A percentile compares a stretch with the other conserved stretches of the same genome.
phyloP scores from a whole-genome alignment of 2,113 vertebrate species.

The Malurus elegans region DNA sequence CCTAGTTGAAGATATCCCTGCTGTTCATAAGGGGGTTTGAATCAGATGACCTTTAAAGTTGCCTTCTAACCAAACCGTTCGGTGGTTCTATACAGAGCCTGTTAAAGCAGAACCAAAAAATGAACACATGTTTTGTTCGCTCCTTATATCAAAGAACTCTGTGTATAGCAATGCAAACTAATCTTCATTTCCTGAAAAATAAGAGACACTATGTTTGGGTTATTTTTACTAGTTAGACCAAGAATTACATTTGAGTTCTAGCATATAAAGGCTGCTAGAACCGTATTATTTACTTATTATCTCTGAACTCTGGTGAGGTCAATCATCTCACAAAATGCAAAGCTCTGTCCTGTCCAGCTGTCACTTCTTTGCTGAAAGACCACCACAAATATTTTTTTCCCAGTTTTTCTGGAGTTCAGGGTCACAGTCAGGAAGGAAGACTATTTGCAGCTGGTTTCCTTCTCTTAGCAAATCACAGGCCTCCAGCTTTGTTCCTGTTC shows the following conservation, averaged over 20 bases:
- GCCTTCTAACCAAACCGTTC: not conserved
- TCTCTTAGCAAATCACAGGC: not conserved
- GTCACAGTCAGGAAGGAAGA: not conserved
- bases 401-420: not conserved
- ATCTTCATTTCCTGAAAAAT: slow-evolving; percentile 44
- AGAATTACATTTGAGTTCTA: not conserved
- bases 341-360: not conserved
- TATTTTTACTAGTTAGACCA: slow-evolving; percentile 25
- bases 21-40: not conserved
- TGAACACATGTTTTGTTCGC: not conserved
- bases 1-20: not conserved
- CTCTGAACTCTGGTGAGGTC: not conserved
- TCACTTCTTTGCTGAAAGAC: not conserved
- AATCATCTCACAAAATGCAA: not conserved
- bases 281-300: slow-evolving; percentile 21
- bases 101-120: not conserved
- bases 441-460: not conserved
- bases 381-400: fast-evolving
- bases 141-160: not conserved
- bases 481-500: not conserved
- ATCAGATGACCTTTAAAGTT: not conserved
- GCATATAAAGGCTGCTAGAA: not conserved
- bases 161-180: not conserved
- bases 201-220: slow-evolving; percentile 19
- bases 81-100: not conserved